Evolutionary conservation across 2,797 vertebrate genomes (phyloP).

Genomic region (Remorina albescens): DNA sequence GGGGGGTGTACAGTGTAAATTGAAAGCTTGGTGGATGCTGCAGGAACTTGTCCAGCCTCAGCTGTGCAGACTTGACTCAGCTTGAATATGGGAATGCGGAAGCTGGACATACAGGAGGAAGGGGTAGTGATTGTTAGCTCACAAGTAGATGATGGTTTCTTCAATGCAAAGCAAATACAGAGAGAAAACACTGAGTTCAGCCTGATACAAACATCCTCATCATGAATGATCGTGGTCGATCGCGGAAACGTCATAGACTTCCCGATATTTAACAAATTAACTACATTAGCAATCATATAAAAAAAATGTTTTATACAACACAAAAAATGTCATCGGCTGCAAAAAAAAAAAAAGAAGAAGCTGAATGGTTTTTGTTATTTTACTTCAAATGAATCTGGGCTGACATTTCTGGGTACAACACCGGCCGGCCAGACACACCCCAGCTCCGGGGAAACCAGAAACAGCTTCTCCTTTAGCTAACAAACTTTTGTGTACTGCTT

Average conservation of each 20-base stretch:
- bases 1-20: no score
- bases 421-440: conserved; percentile 76
- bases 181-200: fast-evolving
- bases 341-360: no score
- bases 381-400: not conserved
- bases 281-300: not conserved
- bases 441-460: conserved; percentile 52
- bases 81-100: conserved; percentile 79
- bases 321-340: fast-evolving
- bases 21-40: conserved; percentile 20
- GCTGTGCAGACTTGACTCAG: conserved; percentile 69
- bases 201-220: fast-evolving
- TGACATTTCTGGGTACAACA: conserved; percentile 18
- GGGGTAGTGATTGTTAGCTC: conserved; percentile 24
- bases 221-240: fast-evolving
- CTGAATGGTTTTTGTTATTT: not conserved
- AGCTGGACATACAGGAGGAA: conserved; percentile 33
- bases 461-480: not conserved
- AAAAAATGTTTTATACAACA: not conserved
- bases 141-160: conserved; percentile 10
- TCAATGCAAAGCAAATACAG: not conserved
- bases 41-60: conserved; percentile 31
- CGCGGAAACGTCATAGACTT: no score
- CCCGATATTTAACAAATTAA: not conserved
- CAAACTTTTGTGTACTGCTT: not conserved